Base-by-base conservation (phyloP, 2,888 invertebrate genomes). In the Tupiocoris notatus region DNA sequence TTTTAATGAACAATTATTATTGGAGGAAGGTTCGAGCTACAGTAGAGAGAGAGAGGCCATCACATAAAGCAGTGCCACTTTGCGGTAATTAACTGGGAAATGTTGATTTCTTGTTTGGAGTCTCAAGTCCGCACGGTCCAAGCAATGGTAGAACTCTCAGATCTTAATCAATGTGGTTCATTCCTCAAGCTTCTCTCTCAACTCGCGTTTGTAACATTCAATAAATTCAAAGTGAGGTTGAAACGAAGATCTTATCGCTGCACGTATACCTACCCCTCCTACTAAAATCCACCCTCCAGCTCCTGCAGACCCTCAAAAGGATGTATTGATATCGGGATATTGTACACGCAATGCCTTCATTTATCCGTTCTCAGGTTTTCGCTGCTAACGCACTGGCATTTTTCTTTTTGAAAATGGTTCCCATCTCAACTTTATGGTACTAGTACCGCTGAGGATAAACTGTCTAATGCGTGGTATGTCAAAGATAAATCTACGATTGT, bases 1-100 rank as follows among this genome's bases (percentile, higher is more conserved):
- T 76, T 76, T 76, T 76, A 76, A 76, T 76, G 76, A 76, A 76
- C 76, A 76, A 76, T 76, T 76, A 76, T 76, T 76, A 76, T 76
- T 76, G 76, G 76, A 59, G 18, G 58, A 39, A 54, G 22, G 58
- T n/a, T 21, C 54, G 75, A n/a, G n/a, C n/a, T n/a, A n/a, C n/a
- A n/a, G n/a, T n/a, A n/a, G n/a, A n/a, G 66, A 23, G n/a, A 54
- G 39, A 23, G 63, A 12, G 63, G 22, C 61, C 54, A 75, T 75
- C 75, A 65, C 75, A 75, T 75, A 75, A 75, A 75, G 56, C 59
- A 64, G 39, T 75, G 75, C 64, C 73, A 73, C 73, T 73, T 63
- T 63, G 63, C 20, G 75, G 75, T 75, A 75, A 75, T 75, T 75
- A 75, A 75, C 75, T 75, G 65, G 65, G 65, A 65, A 75, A 75